Percentiles rank a stretch among this genome's conserved stretches.
Evolutionary conservation across 2,113 vertebrate genomes (phyloP).

Genomic region (Paradisaea rubra): DNA sequence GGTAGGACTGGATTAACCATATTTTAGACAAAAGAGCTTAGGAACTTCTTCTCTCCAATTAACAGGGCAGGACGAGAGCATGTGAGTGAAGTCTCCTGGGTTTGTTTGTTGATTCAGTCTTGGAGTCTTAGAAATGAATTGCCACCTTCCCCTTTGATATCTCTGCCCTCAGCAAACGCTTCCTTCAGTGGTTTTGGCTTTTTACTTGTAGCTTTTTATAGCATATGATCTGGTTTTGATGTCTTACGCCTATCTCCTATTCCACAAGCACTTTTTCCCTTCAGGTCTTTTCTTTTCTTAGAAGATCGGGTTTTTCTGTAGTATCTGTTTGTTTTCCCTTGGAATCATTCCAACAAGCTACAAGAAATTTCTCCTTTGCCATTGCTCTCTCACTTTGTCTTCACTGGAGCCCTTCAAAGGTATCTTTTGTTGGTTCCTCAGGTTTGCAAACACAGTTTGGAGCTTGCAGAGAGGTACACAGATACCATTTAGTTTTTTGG

Average conservation of each 20-base stretch:
- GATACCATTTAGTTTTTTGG: neutral
- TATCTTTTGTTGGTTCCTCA: neutral
- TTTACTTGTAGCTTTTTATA: neutral
- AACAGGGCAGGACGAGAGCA: neutral
- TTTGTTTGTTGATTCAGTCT: neutral
- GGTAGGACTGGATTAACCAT: neutral
- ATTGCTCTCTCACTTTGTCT: neutral
- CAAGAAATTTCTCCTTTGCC: neutral
- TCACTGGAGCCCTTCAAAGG: neutral
- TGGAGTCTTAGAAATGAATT: neutral
- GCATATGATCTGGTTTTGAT: neutral
- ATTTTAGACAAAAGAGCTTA: neutral
- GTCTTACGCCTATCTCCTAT: neutral
- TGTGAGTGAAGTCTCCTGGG: neutral
- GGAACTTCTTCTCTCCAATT: neutral
- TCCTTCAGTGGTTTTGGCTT: neutral
- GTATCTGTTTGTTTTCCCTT: neutral
- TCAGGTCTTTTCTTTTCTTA: neutral
- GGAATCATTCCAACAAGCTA: neutral
- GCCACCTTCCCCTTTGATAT: neutral
- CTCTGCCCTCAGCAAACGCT: neutral
- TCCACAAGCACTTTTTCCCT: neutral
- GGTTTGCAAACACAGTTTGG: neutral
- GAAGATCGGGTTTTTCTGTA: neutral
- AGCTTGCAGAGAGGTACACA: neutral